These are phyloP conservation scores for Laupala kohalensis DNA, from an alignment of 1,140 invertebrate genomes.

Conservation along the genomic window DNA sequence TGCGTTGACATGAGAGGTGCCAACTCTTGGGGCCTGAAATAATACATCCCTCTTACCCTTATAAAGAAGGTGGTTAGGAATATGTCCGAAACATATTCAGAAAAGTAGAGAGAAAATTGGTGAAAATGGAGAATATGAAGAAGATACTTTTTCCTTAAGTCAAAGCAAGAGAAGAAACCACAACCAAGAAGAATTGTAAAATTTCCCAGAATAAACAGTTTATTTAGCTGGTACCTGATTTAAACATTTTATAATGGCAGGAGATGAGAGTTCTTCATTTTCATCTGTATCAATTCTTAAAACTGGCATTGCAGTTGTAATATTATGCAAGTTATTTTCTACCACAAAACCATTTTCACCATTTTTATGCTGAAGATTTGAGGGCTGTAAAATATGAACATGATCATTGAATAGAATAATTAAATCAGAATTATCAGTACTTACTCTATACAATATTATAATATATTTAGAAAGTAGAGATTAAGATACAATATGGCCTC, in stretches of 20 bases:
- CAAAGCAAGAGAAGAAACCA: not conserved
- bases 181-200: not conserved
- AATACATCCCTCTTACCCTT: not conserved
- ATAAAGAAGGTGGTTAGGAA: not conserved
- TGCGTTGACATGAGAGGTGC: slow-evolving; percentile 20
- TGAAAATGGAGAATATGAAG: slow-evolving; percentile 27
- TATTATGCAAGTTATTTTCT: slow-evolving; percentile 6
- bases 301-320: slow-evolving; percentile 1
- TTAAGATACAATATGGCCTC: no score
- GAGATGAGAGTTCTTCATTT: not conserved
- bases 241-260: no score
- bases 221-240: not conserved
- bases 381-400: slow-evolving; percentile 3
- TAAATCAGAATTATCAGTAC: no score
- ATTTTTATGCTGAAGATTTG: not conserved
- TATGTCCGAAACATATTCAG: not conserved
- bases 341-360: slow-evolving; percentile 3
- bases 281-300: not conserved
- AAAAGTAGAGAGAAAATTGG: not conserved
- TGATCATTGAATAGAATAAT: no score
- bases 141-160: not conserved
- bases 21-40: slow-evolving; percentile 21
- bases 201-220: not conserved
- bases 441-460: no score
- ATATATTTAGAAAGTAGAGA: no score